These are phyloP conservation scores for Ypsolopha sequella DNA, from an alignment of 2,888 invertebrate genomes.

Conservation along the genomic window DNA sequence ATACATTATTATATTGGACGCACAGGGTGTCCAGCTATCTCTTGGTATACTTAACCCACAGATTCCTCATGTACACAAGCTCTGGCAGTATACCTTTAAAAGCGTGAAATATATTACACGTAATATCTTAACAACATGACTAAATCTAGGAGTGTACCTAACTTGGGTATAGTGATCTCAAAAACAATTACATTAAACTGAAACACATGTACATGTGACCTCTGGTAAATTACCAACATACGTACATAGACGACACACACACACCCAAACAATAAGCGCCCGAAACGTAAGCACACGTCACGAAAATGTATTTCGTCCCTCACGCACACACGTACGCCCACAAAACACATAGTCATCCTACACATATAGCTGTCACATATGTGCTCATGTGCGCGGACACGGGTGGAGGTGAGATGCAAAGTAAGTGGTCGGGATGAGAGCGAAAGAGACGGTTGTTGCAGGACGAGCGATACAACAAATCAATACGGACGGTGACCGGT, in stretches of 20 bases:
- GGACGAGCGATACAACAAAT: conserved; percentile 73
- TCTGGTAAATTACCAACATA: conserved; percentile 14
- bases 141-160: too few species aligned
- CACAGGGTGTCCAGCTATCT: too few species aligned
- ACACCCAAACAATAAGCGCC: conserved; percentile 9
- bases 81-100: background rate
- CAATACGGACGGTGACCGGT: conserved; percentile 73
- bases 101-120: too few species aligned
- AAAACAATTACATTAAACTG: conserved; percentile 3
- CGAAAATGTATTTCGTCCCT: conserved; percentile 61
- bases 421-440: conserved; percentile 15
- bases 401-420: conserved; percentile 18
- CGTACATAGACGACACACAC: conserved; percentile 8
- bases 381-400: conserved; percentile 46
- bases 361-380: conserved; percentile 35
- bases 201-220: conserved; percentile 15
- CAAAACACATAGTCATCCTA: conserved; percentile 30
- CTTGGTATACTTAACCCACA: too few species aligned
- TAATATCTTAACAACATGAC: background rate
- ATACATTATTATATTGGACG: too few species aligned
- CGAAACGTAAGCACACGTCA: conserved; percentile 21
- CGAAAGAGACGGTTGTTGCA: conserved; percentile 58
- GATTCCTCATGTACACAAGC: too few species aligned
- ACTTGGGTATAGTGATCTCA: background rate
- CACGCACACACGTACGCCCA: conserved; percentile 36